Conservation (phyloP, 2,888 invertebrate genomes). For the Hirtodrosophila cameraria region DNA sequence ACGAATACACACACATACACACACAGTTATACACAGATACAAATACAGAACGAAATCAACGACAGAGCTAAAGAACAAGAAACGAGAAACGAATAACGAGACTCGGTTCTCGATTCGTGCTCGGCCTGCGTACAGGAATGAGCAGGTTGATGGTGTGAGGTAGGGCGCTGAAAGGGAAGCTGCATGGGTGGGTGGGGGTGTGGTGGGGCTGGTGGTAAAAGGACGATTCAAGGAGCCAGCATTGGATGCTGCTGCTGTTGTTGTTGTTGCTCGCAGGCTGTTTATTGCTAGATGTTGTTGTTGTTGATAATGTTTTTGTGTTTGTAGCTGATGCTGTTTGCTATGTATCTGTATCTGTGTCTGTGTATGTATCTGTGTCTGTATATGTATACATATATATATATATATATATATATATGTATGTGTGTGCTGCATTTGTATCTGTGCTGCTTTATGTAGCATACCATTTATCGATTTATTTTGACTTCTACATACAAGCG, state of each 20-base stretch:
- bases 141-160: slow-evolving; percentile 26
- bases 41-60: slow-evolving; percentile 27
- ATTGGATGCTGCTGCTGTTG: slow-evolving; percentile 48
- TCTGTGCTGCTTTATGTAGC: slow-evolving; percentile 54
- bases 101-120: slow-evolving; percentile 47
- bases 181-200: slow-evolving; percentile 1
- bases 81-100: slow-evolving; percentile 20
- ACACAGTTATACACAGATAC: slow-evolving; percentile 10
- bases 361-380: slow-evolving; percentile 14
- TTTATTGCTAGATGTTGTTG: slow-evolving; percentile 58
- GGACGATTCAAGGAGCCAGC: slow-evolving; percentile 77
- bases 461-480: slow-evolving; percentile 76
- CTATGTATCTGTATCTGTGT: slow-evolving; percentile 28
- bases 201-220: slow-evolving; percentile 39
- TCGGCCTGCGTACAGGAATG: slow-evolving; percentile 68
- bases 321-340: slow-evolving; percentile 36
- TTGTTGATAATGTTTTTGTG: slow-evolving; percentile 25
- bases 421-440: slow-evolving; percentile 44
- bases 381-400: slow-evolving; percentile 35
- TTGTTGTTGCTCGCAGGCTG: slow-evolving; percentile 65
- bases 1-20: slow-evolving; percentile 29
- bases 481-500: slow-evolving; percentile 69
- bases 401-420: slow-evolving; percentile 33
- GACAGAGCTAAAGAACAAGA: slow-evolving; percentile 26
- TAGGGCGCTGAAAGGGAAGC: slow-evolving; percentile 22